These are phyloP conservation scores for Andrena minutula DNA, from an alignment of 2,888 invertebrate genomes.

Conservation along the genomic window DNA sequence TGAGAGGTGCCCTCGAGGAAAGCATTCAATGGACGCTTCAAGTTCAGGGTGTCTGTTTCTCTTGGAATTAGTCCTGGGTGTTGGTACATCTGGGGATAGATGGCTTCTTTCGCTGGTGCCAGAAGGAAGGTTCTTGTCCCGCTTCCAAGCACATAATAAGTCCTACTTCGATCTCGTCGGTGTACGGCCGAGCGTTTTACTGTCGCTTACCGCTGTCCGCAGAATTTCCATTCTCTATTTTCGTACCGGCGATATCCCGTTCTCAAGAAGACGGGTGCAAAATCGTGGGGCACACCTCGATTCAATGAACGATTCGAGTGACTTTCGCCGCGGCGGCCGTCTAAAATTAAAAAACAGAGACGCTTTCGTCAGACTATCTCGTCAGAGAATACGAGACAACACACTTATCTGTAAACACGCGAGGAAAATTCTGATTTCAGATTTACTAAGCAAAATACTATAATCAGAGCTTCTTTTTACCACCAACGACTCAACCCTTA, in stretches of 20 bases:
- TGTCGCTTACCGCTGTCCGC: slow-evolving; percentile 73
- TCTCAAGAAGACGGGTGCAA: slow-evolving; percentile 34
- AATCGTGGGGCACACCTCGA: slow-evolving; percentile 28
- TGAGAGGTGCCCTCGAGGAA: too few species aligned
- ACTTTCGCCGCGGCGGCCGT: background rate
- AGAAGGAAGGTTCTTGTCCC: slow-evolving; percentile 43
- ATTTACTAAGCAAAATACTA: slow-evolving; percentile 3
- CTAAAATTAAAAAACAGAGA: slow-evolving; percentile 46
- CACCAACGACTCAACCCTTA: background rate
- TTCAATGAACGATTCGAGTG: slow-evolving; percentile 45
- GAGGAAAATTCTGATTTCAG: background rate
- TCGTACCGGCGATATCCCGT: slow-evolving; percentile 66
- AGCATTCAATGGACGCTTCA: too few species aligned
- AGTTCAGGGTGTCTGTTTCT: too few species aligned
- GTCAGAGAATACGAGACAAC: background rate
- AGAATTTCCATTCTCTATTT: slow-evolving; percentile 78
- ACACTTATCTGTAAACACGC: background rate
- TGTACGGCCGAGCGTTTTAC: slow-evolving; percentile 67
- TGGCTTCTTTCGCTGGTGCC: slow-evolving; percentile 28
- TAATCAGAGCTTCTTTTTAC: background rate
- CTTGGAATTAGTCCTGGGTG: too few species aligned
- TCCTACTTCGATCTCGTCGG: slow-evolving; percentile 44
- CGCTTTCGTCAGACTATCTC: slow-evolving; percentile 8
- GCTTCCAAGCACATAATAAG: slow-evolving; percentile 41
- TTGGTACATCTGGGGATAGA: background rate